phyloP scores from a whole-genome alignment of 2,113 vertebrate species.

The Uropsilus gracilis region DNA sequence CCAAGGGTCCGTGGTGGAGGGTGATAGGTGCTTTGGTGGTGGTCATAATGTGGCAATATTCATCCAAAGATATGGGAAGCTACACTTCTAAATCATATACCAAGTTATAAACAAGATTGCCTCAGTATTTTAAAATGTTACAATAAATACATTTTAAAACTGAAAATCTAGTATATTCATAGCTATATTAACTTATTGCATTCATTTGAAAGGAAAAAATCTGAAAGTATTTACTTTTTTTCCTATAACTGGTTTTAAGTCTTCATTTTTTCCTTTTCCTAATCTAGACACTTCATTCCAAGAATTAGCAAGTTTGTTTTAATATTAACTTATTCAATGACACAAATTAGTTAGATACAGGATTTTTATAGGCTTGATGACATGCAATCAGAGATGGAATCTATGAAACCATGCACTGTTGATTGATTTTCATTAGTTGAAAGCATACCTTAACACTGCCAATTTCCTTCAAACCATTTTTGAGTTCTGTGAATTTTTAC shows the following conservation, averaged over 20 bases:
- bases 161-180: no score
- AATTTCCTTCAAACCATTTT: not conserved
- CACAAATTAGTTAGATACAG: not conserved
- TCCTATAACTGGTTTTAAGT: not conserved
- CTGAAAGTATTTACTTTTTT: not conserved
- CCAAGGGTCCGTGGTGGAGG: no score
- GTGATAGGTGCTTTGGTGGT: no score
- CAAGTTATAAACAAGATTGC: no score
- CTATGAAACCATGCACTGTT: not conserved
- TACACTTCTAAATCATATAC: no score
- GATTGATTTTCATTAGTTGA: not conserved
- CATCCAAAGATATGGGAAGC: no score
- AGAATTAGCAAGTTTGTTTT: not conserved
- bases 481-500: not conserved
- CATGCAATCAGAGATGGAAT: not conserved
- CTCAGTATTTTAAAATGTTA: no score
- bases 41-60: no score
- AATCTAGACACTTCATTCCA: not conserved
- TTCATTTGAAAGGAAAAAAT: slow-evolving; percentile 5
- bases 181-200: not conserved
- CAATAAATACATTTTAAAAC: no score
- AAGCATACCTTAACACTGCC: not conserved
- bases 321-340: not conserved
- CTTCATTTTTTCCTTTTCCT: not conserved
- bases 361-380: not conserved